Conservation (phyloP, 2,888 invertebrate species). For the Xylota segnis region DNA sequence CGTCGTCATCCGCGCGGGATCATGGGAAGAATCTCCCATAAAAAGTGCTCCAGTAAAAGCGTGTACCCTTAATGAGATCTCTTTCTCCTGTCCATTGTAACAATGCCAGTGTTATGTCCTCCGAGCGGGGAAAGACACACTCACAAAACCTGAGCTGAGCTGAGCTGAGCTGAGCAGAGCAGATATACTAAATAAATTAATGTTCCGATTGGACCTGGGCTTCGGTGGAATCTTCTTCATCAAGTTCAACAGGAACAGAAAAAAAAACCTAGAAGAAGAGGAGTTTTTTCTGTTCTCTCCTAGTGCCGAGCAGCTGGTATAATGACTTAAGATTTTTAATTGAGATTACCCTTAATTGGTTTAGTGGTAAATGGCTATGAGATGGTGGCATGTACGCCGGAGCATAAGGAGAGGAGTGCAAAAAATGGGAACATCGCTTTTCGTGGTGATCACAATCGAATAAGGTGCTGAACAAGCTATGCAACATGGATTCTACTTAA, state of each 20-base stretch:
- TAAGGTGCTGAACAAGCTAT: conserved; percentile 77
- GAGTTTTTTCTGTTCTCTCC: conserved; percentile 22
- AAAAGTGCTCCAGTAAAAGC: conserved; percentile 63
- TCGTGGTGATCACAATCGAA: conserved; percentile 77
- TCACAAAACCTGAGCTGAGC: conserved; percentile 26
- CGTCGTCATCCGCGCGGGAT: conserved; percentile 38
- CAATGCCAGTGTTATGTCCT: conserved; percentile 51
- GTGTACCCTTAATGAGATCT: conserved; percentile 65
- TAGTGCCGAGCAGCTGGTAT: conserved; percentile 43
- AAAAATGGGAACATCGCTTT: conserved; percentile 75
- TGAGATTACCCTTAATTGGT: conserved; percentile 76
- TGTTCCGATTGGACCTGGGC: conserved; percentile 62
- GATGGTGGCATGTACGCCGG: conserved; percentile 63
- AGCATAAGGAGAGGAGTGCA: conserved; percentile 51
- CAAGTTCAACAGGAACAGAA: conserved; percentile 40
- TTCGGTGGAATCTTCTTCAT: conserved; percentile 67
- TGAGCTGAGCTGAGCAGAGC: no score
- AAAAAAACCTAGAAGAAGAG: conserved; percentile 29
- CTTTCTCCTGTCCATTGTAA: conserved; percentile 40
- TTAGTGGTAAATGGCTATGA: conserved; percentile 69
- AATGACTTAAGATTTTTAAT: conserved; percentile 76
- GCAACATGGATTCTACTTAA: conserved; percentile 76
- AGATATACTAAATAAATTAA: conserved; percentile 73
- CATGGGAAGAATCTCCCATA: conserved; percentile 59
- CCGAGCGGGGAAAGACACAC: neutral